Evolutionary conservation across 2,888 invertebrate species (phyloP), one percentile per base, ranked within the genome.

Genomic region (Labia minor): DNA sequence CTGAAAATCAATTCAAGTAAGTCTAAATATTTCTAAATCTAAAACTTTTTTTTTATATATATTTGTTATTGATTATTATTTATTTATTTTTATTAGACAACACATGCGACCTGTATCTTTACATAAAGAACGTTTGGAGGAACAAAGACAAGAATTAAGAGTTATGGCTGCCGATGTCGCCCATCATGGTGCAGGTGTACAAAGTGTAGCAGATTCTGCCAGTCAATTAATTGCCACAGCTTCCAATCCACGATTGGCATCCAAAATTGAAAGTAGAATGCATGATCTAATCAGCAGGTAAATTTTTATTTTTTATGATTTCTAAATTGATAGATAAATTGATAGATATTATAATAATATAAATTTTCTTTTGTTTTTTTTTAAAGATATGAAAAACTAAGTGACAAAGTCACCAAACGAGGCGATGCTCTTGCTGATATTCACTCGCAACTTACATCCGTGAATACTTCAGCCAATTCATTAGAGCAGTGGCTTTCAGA

Each of bases 111-210:
- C 93, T 1, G 93, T 93, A 0, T 95, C 94, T 1, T 81, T 96
- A 1, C 88, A 92, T 71, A 77, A 80, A 65, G 94, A 93, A 75
- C 87, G 92, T 61, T 81, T 95, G 10, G 92, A 93, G 74, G 92
- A 94, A 74, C 95, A 96, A 78, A 82, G 93, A 2, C 86, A 93
- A 21, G 93, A 93, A 74, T 93, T 95, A 71, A 86, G 90, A 72
- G 81, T 89, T 19, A 81, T 92, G 37, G 86, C 90, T 73, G 83
- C 87, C 0, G 96, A 96, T 76, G 81, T 95, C 67, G 92, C 92
- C 72, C 90, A 89, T 33, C 91, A 95, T 72, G 86, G 90, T 70
- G 86, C 89, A 14, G 90, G 92, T 72, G 86, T 96, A 21, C 91
- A 89, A 74, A 88, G 90, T 65, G 86, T 95, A 16, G 85, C 89